phyloP scores from a whole-genome alignment of 2,888 invertebrate genomes.

The Pachycephus smyrnensis region DNA sequence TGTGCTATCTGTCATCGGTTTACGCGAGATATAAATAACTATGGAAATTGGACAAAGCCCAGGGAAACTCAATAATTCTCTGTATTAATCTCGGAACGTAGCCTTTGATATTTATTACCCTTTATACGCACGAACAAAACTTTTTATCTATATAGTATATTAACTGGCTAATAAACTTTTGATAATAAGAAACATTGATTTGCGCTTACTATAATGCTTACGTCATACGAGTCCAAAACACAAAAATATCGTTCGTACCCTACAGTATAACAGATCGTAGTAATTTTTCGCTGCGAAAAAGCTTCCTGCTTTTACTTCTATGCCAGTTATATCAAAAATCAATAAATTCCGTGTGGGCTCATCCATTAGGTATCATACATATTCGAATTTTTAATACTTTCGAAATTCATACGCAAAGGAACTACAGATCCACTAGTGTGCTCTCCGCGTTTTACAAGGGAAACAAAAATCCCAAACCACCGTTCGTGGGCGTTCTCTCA shows the following conservation, averaged over 20 bases:
- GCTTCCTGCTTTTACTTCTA: neutral
- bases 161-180: neutral
- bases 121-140: neutral
- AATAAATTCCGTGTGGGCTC: neutral
- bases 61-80: neutral
- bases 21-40: neutral
- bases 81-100: neutral
- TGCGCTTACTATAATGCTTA: neutral
- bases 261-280: too few relatives aligned
- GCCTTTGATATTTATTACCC: neutral
- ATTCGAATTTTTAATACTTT: neutral
- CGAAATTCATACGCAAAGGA: neutral
- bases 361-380: neutral
- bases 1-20: neutral
- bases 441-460: neutral
- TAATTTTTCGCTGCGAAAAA: neutral
- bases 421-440: neutral
- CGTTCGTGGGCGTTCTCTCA: neutral
- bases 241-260: neutral
- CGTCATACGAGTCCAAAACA: neutral
- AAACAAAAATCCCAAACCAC: neutral
- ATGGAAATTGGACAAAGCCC: neutral
- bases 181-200: neutral
- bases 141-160: neutral
- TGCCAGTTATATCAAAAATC: neutral